Evolutionary conservation across 2,113 vertebrate genomes (phyloP).

Genomic region (Crocuta crocuta): DNA sequence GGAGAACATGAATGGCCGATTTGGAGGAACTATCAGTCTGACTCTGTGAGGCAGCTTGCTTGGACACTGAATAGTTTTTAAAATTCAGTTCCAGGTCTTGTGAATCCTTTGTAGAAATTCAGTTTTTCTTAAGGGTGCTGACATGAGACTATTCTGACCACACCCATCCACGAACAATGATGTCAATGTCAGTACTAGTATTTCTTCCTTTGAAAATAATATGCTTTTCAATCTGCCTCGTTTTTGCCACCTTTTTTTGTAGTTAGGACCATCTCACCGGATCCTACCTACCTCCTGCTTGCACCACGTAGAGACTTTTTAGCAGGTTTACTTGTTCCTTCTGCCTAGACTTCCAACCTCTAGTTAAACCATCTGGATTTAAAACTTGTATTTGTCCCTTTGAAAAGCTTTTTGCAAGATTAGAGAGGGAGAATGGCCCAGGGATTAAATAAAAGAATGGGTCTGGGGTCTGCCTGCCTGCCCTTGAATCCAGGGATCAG

Average conservation of each 20-base stretch:
- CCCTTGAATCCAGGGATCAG: not conserved
- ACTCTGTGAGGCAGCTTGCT: not conserved
- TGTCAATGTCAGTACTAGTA: not conserved
- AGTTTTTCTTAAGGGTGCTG: not conserved
- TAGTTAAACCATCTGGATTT: not conserved
- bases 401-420: not conserved
- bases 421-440: not conserved
- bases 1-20: not conserved
- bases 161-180: not conserved
- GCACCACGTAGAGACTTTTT: not conserved
- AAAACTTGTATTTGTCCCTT: not conserved
- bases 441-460: not conserved
- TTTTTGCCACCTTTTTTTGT: not conserved
- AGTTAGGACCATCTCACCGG: not conserved
- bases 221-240: not conserved
- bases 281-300: not conserved
- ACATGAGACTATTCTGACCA: not conserved
- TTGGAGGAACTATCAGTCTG: not conserved
- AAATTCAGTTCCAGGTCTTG: not conserved
- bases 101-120: not conserved
- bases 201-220: conserved; percentile 31
- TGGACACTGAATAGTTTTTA: not conserved
- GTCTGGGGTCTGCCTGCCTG: not conserved
- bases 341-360: not conserved
- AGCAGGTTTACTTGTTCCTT: not conserved